Evolutionary conservation across 2,888 invertebrate genomes (phyloP).

Genomic region (Coelogynopora nodosa): DNA sequence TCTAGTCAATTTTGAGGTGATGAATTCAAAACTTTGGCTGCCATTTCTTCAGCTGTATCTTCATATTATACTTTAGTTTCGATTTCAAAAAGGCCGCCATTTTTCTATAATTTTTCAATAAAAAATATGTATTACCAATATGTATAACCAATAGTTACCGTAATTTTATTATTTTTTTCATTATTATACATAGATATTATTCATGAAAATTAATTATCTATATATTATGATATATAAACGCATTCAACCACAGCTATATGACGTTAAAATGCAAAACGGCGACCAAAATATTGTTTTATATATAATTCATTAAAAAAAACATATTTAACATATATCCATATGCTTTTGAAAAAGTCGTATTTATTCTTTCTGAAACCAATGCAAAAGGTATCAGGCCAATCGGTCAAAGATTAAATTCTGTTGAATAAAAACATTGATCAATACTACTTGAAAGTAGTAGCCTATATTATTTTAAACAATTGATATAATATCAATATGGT

Average conservation of each 20-base stretch:
- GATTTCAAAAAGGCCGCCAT: background rate
- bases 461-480: background rate
- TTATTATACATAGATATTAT: background rate
- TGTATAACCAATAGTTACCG: background rate
- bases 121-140: background rate
- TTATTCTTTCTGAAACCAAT: background rate
- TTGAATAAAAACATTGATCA: slow-evolving; percentile 19
- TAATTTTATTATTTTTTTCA: background rate
- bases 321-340: background rate
- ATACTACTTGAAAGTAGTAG: background rate
- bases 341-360: background rate
- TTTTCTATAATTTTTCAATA: background rate
- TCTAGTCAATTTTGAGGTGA: background rate
- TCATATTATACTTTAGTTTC: background rate
- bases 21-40: background rate
- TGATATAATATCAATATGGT: background rate
- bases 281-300: background rate
- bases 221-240: background rate
- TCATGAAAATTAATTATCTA: background rate
- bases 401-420: slow-evolving; percentile 12
- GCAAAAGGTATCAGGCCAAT: background rate
- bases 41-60: background rate
- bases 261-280: background rate
- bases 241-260: background rate
- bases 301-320: background rate